These are phyloP conservation scores for Aphyosemion australe DNA, from an alignment of 2,113 vertebrate genomes.

Conservation along the genomic window DNA sequence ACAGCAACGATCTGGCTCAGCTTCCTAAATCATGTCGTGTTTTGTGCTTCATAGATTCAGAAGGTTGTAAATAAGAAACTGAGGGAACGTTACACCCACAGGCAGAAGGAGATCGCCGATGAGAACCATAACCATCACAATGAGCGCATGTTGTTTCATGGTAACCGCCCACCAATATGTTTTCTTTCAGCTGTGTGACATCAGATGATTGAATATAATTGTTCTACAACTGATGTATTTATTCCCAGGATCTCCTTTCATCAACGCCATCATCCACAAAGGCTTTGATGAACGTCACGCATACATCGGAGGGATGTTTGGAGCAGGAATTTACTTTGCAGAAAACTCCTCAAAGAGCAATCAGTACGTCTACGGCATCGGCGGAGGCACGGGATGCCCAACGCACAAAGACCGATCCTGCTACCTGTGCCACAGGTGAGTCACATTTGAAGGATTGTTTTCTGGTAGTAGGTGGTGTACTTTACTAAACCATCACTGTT, in stretches of 20 bases:
- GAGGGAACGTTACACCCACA: constrained; percentile 93
- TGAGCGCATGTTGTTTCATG: constrained; percentile 97
- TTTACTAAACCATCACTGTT: neutral
- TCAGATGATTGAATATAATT: neutral
- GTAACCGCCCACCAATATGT: constrained; percentile 68
- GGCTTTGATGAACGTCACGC: constrained; percentile 98
- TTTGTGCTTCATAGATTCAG: constrained; percentile 85
- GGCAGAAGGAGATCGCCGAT: constrained; percentile 96
- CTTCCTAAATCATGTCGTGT: neutral
- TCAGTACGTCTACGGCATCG: constrained; percentile 98
- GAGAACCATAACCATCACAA: constrained; percentile 99
- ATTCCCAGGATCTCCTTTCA: constrained; percentile 94
- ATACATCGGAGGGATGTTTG: constrained; percentile 99
- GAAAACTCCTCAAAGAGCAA: constrained; percentile 99
- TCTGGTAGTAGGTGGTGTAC: neutral
- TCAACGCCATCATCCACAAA: constrained; percentile 99
- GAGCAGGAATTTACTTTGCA: constrained; percentile 98
- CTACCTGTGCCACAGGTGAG: constrained; percentile 95
- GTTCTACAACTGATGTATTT: neutral
- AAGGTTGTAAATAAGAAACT: constrained; percentile 99
- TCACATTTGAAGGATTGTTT: neutral
- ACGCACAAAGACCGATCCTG: constrained; percentile 98
- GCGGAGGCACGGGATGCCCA: constrained; percentile 96
- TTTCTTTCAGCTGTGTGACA: neutral
- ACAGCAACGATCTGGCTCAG: too few species aligned